phyloP scores from a whole-genome alignment of 2,888 invertebrate genomes.

The Epinotia ramella region DNA sequence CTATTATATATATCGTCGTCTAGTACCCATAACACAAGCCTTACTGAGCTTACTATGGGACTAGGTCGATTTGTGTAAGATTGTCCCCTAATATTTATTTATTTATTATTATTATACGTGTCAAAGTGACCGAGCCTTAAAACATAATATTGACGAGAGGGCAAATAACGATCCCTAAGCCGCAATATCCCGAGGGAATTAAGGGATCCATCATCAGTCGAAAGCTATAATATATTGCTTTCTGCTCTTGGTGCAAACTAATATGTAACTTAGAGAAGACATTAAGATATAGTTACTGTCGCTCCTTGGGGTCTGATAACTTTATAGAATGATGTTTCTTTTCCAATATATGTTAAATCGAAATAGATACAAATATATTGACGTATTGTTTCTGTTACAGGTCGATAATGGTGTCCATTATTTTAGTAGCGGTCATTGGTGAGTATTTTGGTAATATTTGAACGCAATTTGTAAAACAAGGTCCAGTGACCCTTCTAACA shows the following conservation, averaged over 20 bases:
- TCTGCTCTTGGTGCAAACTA: slow-evolving; percentile 36
- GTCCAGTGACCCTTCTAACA: too few species aligned
- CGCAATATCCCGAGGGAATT: slow-evolving; percentile 38
- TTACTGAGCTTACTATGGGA: too few species aligned
- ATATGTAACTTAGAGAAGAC: slow-evolving; percentile 40
- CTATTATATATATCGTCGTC: too few species aligned
- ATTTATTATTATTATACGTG: too few species aligned
- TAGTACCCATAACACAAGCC: too few species aligned
- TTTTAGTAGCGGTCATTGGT: slow-evolving; percentile 50
- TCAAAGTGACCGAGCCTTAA: slow-evolving; percentile 24
- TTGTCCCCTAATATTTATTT: too few species aligned
- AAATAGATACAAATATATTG: background rate
- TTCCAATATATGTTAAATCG: slow-evolving; percentile 15
- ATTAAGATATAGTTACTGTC: slow-evolving; percentile 32
- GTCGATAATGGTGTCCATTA: slow-evolving; percentile 48
- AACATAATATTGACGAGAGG: slow-evolving; percentile 41
- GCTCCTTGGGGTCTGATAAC: slow-evolving; percentile 16
- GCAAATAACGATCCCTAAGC: slow-evolving; percentile 41
- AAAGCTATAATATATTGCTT: slow-evolving; percentile 35
- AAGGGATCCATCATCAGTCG: slow-evolving; percentile 39
- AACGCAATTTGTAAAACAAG: too few species aligned
- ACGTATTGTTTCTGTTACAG: slow-evolving; percentile 47
- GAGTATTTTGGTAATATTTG: slow-evolving; percentile 36
- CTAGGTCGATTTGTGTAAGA: too few species aligned
- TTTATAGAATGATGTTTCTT: slow-evolving; percentile 20